Percentiles rank a stretch among this genome's conserved stretches.
Conservation (phyloP, 2,888 invertebrate genomes). For the Orthosia gracilis region DNA sequence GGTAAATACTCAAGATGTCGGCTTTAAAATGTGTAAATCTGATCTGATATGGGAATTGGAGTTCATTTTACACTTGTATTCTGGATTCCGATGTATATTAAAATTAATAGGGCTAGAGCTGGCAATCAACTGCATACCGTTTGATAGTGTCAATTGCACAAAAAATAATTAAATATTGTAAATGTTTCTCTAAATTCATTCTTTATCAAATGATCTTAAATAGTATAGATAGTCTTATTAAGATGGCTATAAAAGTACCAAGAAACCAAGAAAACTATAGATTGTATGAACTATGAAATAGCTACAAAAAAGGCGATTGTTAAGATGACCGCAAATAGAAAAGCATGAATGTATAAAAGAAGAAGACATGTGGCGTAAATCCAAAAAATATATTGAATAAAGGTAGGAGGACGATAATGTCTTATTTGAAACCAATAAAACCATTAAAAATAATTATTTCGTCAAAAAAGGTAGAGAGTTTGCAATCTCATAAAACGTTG, state of each 20-base stretch:
- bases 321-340: no score
- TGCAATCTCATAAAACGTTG: not conserved
- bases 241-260: not conserved
- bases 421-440: not conserved
- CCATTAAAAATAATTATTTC: not conserved
- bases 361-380: no score
- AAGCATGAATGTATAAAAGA: no score
- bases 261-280: not conserved
- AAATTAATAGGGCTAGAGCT: slow-evolving; percentile 8
- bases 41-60: slow-evolving; percentile 49
- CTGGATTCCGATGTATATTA: slow-evolving; percentile 38
- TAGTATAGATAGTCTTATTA: not conserved
- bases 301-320: not conserved
- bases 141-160: not conserved
- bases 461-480: not conserved
- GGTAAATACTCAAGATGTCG: slow-evolving; percentile 53
- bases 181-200: no score
- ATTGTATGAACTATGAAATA: not conserved
- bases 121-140: not conserved
- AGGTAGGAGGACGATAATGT: not conserved
- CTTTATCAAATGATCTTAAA: not conserved
- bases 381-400: no score
- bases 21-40: slow-evolving; percentile 55
- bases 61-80: slow-evolving; percentile 36
- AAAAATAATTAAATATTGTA: no score